A percentile compares a stretch with the other conserved stretches of the same genome.
These are phyloP conservation scores for Strigamia maritima DNA, from an alignment of 2,888 invertebrate genomes.

Conservation along the genomic window DNA sequence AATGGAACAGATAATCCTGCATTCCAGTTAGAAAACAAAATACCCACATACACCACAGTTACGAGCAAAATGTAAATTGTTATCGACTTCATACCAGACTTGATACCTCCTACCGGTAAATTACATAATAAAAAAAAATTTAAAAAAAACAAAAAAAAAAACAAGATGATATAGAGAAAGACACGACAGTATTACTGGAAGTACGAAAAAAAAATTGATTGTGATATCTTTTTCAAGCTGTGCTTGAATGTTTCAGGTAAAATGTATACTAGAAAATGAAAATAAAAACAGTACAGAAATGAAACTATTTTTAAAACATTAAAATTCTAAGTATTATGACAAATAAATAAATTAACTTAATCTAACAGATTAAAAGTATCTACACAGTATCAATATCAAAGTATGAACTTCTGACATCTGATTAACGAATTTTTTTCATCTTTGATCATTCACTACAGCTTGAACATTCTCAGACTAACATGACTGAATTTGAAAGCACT, in stretches of 20 bases:
- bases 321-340: too few relatives aligned
- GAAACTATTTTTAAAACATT: background rate
- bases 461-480: background rate
- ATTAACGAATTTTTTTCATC: background rate
- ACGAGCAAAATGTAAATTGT: background rate
- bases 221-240: conserved; percentile 6
- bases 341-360: too few relatives aligned
- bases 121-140: too few relatives aligned
- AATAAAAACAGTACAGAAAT: background rate
- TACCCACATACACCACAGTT: background rate
- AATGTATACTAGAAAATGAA: background rate
- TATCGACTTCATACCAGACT: background rate
- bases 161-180: background rate
- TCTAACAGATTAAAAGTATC: too few relatives aligned
- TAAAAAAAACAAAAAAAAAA: background rate
- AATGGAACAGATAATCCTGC: background rate
- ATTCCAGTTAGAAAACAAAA: background rate
- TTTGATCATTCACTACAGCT: background rate
- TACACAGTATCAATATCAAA: too few relatives aligned
- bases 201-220: background rate
- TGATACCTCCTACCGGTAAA: too few relatives aligned
- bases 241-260: background rate
- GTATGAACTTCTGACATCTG: too few relatives aligned
- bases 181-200: background rate
- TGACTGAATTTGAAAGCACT: background rate